These are phyloP conservation scores for Cactoblastis cactorum DNA, from an alignment of 2,888 invertebrate species.

Conservation along the genomic window DNA sequence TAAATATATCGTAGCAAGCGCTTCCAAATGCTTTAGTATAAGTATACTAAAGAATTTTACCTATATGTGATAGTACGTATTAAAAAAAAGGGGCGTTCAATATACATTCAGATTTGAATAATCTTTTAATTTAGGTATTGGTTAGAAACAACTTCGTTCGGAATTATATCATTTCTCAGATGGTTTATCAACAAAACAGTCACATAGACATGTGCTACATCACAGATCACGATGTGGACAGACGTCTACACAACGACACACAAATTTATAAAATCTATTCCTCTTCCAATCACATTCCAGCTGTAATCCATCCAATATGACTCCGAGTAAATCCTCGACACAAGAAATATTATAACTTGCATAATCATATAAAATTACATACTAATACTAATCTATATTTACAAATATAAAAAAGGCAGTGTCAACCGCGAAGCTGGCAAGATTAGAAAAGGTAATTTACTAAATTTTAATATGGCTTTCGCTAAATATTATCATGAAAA, in stretches of 20 bases:
- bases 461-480: slow-evolving; percentile 77
- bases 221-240: slow-evolving; percentile 66
- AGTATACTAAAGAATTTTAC: slow-evolving; percentile 40
- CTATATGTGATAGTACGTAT: slow-evolving; percentile 25
- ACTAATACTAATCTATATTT: slow-evolving; percentile 57
- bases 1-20: slow-evolving; percentile 64
- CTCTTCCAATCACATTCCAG: slow-evolving; percentile 11
- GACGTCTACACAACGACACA: slow-evolving; percentile 68
- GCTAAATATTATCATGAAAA: slow-evolving; percentile 54
- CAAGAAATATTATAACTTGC: slow-evolving; percentile 12
- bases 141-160: background rate
- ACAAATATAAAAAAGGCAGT: slow-evolving; percentile 71
- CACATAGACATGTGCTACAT: slow-evolving; percentile 76
- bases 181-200: slow-evolving; percentile 26
- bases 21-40: slow-evolving; percentile 46
- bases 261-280: slow-evolving; percentile 16
- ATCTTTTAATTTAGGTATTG: background rate
- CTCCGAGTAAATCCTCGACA: background rate
- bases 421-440: slow-evolving; percentile 76
- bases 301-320: slow-evolving; percentile 4
- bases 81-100: slow-evolving; percentile 24
- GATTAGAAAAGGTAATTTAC: slow-evolving; percentile 69
- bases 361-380: slow-evolving; percentile 18
- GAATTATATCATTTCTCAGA: background rate
- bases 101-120: slow-evolving; percentile 11